These are phyloP conservation scores for Drosophila subpulchrella DNA, from an alignment of 1,140 invertebrate genomes.

Conservation along the genomic window DNA sequence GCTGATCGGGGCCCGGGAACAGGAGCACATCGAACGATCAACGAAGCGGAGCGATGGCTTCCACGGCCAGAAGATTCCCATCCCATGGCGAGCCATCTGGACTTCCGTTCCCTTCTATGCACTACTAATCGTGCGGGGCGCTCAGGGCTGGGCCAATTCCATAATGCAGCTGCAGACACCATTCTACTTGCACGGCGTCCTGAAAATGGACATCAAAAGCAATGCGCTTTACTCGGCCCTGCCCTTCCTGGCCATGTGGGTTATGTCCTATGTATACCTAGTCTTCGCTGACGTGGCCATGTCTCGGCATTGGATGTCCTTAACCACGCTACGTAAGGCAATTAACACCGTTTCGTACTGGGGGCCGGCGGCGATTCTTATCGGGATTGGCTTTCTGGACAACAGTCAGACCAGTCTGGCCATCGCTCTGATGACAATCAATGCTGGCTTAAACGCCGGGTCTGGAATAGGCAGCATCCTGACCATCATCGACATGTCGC, in stretches of 20 bases:
- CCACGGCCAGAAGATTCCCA: conserved; percentile 71
- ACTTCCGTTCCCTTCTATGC: conserved; percentile 93
- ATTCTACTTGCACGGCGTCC: conserved; percentile 86
- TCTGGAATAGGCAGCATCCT: conserved; percentile 89
- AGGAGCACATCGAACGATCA: conserved; percentile 87
- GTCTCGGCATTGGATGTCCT: conserved; percentile 58
- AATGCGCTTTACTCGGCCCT: conserved; percentile 90
- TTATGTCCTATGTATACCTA: conserved; percentile 87
- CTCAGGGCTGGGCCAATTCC: conserved; percentile 97
- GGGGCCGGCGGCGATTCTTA: conserved; percentile 87
- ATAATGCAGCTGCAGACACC: conserved; percentile 96
- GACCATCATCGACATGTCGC: conserved; percentile 90
- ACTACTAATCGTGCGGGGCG: conserved; percentile 92
- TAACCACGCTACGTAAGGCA: conserved; percentile 86
- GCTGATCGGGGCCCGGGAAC: conserved; percentile 87
- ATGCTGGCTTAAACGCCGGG: conserved; percentile 91
- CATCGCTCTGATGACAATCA: conserved; percentile 87
- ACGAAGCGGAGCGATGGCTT: conserved; percentile 69
- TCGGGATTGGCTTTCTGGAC: conserved; percentile 87
- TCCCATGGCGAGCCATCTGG: conserved; percentile 91
- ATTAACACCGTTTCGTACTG: conserved; percentile 88
- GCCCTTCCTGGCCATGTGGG: conserved; percentile 91
- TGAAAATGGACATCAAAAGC: conserved; percentile 91
- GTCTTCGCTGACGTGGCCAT: conserved; percentile 76
- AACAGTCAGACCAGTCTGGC: conserved; percentile 84